A percentile compares a stretch with the other conserved stretches of the same genome.
These are phyloP conservation scores for Colossoma macropomum DNA, from an alignment of 2,113 vertebrate genomes.

Conservation along the genomic window DNA sequence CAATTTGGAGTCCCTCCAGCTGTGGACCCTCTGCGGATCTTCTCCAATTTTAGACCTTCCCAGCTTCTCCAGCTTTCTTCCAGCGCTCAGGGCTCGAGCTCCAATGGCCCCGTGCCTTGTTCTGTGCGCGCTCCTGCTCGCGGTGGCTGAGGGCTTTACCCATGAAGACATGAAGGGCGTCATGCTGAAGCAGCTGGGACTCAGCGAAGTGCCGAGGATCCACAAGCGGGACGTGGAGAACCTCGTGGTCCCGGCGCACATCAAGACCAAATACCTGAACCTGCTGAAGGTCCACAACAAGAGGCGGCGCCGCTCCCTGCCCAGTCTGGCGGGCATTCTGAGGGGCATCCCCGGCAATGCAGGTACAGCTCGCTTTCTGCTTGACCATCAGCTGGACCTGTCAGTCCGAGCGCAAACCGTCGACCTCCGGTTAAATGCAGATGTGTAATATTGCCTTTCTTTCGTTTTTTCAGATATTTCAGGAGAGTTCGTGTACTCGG, in stretches of 20 bases:
- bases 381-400: too few species aligned
- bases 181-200: constrained; percentile 82
- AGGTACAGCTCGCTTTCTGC: constrained; percentile 71
- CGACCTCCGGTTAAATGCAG: too few species aligned
- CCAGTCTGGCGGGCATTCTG: constrained; percentile 87
- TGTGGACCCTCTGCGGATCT: background rate
- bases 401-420: too few species aligned
- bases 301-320: constrained; percentile 83
- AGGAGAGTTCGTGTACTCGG: constrained; percentile 82
- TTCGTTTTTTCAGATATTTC: constrained; percentile 74
- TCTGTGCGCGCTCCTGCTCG: constrained; percentile 62
- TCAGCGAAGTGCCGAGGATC: constrained; percentile 83
- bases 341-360: constrained; percentile 84
- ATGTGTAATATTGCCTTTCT: background rate
- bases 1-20: background rate
- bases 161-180: constrained; percentile 81
- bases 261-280: constrained; percentile 85
- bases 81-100: background rate
- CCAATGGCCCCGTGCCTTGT: constrained; percentile 74
- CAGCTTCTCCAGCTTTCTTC: too few species aligned
- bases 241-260: constrained; percentile 82
- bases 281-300: constrained; percentile 85
- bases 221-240: constrained; percentile 82
- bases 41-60: too few species aligned
- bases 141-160: constrained; percentile 69